Percentiles rank a stretch among this genome's conserved stretches.
Evolutionary conservation across 2,797 vertebrate species (phyloP).

Genomic region (Kryptolebias ocellatus): DNA sequence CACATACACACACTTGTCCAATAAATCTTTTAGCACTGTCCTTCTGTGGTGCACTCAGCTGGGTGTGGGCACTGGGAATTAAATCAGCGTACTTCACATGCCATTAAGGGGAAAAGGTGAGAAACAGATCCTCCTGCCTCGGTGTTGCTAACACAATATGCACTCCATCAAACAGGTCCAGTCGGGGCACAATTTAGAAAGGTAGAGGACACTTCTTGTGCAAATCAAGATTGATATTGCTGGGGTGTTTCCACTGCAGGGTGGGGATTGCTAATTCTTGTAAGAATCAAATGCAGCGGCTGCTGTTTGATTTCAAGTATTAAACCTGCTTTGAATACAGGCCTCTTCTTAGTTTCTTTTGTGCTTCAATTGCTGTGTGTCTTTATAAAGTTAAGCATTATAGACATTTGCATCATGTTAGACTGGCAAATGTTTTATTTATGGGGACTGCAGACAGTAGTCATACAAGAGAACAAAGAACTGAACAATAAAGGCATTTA

Average conservation of each 20-base stretch:
- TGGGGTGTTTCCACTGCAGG: conserved; percentile 46
- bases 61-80: conserved; percentile 66
- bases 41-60: conserved; percentile 50
- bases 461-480: too few species aligned
- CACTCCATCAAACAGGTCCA: conserved; percentile 65
- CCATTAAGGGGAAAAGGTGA: conserved; percentile 67
- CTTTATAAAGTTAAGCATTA: conserved; percentile 9
- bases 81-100: conserved; percentile 71
- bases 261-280: conserved; percentile 64
- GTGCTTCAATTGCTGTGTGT: not conserved
- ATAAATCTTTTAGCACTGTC: conserved; percentile 66
- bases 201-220: conserved; percentile 57
- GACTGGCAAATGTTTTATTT: conserved; percentile 1
- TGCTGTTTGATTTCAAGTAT: conserved; percentile 52
- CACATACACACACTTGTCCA: conserved; percentile 36
- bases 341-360: conserved; percentile 23
- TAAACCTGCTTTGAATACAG: conserved; percentile 59
- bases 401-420: conserved; percentile 13
- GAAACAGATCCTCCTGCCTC: conserved; percentile 66
- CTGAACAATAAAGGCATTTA: too few species aligned
- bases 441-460: not conserved
- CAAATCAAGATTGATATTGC: conserved; percentile 73
- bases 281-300: conserved; percentile 46
- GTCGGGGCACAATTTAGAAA: conserved; percentile 52
- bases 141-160: conserved; percentile 68